phyloP scores from a whole-genome alignment of 2,888 invertebrate species.

The Seira musarum region DNA sequence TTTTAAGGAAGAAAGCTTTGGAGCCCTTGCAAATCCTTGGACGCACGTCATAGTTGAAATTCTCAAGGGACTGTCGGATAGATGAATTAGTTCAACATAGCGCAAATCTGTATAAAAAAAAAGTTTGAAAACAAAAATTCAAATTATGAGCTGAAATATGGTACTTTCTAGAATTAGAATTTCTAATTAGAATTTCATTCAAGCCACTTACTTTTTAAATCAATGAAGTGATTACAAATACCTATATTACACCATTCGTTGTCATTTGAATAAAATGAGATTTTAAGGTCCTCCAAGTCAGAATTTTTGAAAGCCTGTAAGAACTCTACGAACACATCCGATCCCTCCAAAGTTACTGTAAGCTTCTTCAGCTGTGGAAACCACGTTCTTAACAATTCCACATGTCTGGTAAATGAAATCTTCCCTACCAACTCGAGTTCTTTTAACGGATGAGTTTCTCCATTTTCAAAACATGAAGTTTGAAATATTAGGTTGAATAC shows the following conservation, averaged over 20 bases:
- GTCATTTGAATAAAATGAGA: slow-evolving; percentile 23
- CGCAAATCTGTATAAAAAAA: slow-evolving; percentile 8
- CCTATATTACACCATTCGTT: slow-evolving; percentile 27
- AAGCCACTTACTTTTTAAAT: slow-evolving; percentile 14
- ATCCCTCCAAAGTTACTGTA: slow-evolving; percentile 10
- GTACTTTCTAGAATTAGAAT: no score
- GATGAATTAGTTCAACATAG: slow-evolving; percentile 22
- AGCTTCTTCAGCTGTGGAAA: slow-evolving; percentile 27
- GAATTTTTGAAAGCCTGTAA: background rate
- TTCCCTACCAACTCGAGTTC: slow-evolving; percentile 33
- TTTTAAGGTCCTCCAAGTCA: slow-evolving; percentile 25
- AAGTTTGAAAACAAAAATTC: slow-evolving; percentile 1
- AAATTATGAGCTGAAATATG: no score
- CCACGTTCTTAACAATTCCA: slow-evolving; percentile 5
- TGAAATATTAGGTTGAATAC: slow-evolving; percentile 31
- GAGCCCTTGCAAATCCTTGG: slow-evolving; percentile 29
- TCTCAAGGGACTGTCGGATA: slow-evolving; percentile 1
- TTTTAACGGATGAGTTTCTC: slow-evolving; percentile 8
- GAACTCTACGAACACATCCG: slow-evolving; percentile 33
- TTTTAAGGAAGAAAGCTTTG: slow-evolving; percentile 27
- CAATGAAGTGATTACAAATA: background rate
- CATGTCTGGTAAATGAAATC: slow-evolving; percentile 12
- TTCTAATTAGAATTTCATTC: background rate
- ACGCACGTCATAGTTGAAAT: background rate
- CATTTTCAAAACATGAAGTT: slow-evolving; percentile 9